Evolutionary conservation across 2,888 invertebrate genomes (phyloP), one percentile per base, ranked within the genome.

Genomic region (Euplagia quadripunctaria): DNA sequence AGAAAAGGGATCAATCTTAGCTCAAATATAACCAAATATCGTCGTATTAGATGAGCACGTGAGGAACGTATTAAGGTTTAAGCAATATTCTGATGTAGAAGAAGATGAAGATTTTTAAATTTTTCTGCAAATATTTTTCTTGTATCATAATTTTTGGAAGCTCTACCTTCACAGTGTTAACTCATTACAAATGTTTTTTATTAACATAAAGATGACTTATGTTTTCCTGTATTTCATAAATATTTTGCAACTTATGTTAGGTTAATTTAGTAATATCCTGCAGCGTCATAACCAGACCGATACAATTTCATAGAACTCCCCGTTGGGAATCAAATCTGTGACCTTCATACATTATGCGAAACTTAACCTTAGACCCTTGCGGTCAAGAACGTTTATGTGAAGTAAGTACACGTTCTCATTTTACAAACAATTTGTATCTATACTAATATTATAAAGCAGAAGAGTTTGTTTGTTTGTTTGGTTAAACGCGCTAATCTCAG

Each of bases 241-340:
- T 42, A 8, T 68, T 68, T 41, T 41, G 12, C 17, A 11, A 41
- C 42, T 52, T 49, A 49, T 41, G 51, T 55, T 42, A 9, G 17
- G 41, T 68, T 17, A 55, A 68, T 52, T 52, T n/a, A 55, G 52
- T 42, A 66, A 80, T 71, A 64, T 72, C 51, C 65, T 71, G 12
- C 55, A 17, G 66, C 46, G 43, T 46, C 66, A 68, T 83, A 76
- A 76, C 58, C 16, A 73, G 70, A 69, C 70, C 67, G 58, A 76
- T 80, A 73, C 77, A 81, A 81, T 84, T 81, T 79, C 74, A 79
- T 72, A 68, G 76, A 79, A 71, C 58, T 51, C 70, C 49, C 79
- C 74, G 51, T 9, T 46, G 82, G 76, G 80, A 82, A 55, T 79
- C 63, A 46, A 78, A 81, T 67, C 71, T 70, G 68, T 64, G 78